phyloP scores from a whole-genome alignment of 2,888 invertebrate species.

The Caradrina kadenii region DNA sequence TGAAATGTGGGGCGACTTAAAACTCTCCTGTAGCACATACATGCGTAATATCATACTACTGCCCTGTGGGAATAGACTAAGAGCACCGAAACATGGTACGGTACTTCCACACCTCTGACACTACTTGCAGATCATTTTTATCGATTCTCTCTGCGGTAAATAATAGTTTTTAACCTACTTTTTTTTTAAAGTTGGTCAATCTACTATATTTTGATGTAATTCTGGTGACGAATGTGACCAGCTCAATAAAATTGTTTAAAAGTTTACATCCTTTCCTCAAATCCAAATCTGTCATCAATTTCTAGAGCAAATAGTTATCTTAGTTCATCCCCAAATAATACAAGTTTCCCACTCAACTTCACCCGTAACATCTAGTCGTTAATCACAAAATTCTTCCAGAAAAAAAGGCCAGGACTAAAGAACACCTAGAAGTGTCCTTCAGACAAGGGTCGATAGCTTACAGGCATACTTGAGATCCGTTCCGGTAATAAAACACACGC shows the following conservation, averaged over 20 bases:
- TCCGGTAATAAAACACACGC: constrained; percentile 77
- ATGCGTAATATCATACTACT: constrained; percentile 36
- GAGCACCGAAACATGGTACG: neutral
- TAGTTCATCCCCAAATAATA: constrained; percentile 23
- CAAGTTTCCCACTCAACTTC: constrained; percentile 32
- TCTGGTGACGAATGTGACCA: neutral
- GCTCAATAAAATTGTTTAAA: no score
- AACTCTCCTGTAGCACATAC: constrained; percentile 31
- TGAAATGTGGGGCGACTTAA: constrained; percentile 48
- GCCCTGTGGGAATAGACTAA: constrained; percentile 14
- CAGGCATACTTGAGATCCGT: constrained; percentile 74
- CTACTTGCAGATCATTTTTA: neutral
- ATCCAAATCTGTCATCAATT: neutral
- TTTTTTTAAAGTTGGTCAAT: no score
- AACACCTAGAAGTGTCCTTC: constrained; percentile 65
- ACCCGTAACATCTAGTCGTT: constrained; percentile 49
- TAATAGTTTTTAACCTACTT: no score
- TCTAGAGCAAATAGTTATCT: constrained; percentile 2
- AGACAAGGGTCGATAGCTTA: constrained; percentile 67
- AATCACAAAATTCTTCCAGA: constrained; percentile 58
- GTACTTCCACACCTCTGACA: neutral
- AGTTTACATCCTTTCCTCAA: neutral
- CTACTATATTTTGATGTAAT: neutral
- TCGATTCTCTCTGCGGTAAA: neutral
- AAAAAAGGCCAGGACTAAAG: constrained; percentile 60